These are phyloP conservation scores for Neotragus moschatus DNA, from an alignment of 2,113 vertebrate genomes.

Conservation along the genomic window DNA sequence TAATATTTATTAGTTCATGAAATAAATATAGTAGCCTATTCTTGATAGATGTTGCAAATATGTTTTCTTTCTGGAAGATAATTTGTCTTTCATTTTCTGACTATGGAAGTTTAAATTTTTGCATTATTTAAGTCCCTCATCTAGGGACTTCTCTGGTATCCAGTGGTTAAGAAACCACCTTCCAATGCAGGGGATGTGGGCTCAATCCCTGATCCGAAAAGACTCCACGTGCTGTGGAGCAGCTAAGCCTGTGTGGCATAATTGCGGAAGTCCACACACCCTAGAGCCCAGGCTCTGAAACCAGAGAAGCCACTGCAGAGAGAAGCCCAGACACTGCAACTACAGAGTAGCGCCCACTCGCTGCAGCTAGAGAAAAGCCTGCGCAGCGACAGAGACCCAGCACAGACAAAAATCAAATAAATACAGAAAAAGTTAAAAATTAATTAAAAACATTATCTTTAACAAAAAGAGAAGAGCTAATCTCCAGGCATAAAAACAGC, in stretches of 20 bases:
- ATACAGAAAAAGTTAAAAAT: not conserved
- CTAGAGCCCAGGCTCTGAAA: not conserved
- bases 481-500: not conserved
- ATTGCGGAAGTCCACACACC: not conserved
- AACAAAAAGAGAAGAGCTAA: not conserved
- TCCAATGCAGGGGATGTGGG: not conserved
- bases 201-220: not conserved
- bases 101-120: not conserved
- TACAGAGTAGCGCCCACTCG: not conserved
- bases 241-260: not conserved
- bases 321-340: not conserved
- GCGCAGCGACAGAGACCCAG: accelerated
- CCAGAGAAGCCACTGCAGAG: not conserved
- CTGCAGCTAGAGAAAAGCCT: not conserved
- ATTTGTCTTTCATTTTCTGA: not conserved
- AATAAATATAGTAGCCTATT: not conserved
- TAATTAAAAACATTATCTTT: not conserved
- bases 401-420: not conserved
- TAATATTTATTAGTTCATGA: not conserved
- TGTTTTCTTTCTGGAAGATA: not conserved
- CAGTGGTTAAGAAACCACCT: not conserved
- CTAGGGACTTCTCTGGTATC: not conserved
- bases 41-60: not conserved
- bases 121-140: not conserved
- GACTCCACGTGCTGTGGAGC: not conserved